Evolutionary conservation across 2,888 invertebrate species (phyloP), one percentile per base, ranked within the genome.

Genomic region (Oligia fasciuncula): DNA sequence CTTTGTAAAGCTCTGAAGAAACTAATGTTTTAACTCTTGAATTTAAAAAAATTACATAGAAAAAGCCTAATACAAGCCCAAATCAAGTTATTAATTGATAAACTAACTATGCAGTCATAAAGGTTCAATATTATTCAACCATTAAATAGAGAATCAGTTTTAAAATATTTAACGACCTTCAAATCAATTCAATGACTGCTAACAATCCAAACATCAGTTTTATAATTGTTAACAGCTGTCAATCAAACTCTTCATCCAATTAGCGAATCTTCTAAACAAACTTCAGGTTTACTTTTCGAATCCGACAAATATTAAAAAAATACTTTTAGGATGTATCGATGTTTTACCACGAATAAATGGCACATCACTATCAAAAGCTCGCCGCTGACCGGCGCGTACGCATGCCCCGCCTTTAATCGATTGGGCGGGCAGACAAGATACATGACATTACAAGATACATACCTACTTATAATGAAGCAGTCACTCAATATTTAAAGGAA

Each of bases 331-430:
- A 66, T 63, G 29, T 73, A 81, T 88, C 85, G 85, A 85, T 74
- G 62, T 57, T 40, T 76, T 67, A 43, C 43, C n/a, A 74, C 23
- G 19, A 73, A 51, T 29, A 57, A 79, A 54, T 63, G 67, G 73
- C 29, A 67, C 92, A 87, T 71, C 91, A 88, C 91, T 93, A 92
- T 82, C 77, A 90, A 91, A 93, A 91, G 91, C 90, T 89, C 83
- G 81, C 90, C 90, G 90, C 89, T 85, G 85, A 65, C 85, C 88
- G 74, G 80, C 87, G 88, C 85, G 79, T 83, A 84, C 88, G 89
- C 89, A 88, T 81, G 79, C 0, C 80, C 81, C 83, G 85, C 80
- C 72, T 84, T 73, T 91, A 92, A 93, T 92, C 89, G 91, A 92
- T 91, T 90, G 93, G 91, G 91, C 89, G 92, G 91, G 84, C 83